Conservation (phyloP, 2,113 vertebrate species). For the Phalacrocorax aristotelis region DNA sequence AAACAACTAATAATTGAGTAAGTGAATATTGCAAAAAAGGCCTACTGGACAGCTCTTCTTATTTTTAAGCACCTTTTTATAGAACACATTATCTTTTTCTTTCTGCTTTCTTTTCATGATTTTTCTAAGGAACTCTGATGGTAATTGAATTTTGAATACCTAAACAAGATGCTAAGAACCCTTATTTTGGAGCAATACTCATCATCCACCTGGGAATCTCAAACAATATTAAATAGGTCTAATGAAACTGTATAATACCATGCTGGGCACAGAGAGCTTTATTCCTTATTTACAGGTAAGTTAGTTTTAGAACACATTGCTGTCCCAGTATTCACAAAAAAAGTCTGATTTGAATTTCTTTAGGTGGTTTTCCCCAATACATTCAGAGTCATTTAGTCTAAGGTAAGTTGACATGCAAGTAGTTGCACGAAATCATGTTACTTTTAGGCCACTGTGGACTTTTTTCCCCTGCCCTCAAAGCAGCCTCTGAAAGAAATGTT, state of each 20-base stretch:
- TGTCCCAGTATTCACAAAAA: not conserved
- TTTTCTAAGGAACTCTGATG: not conserved
- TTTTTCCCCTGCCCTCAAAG: too few species aligned
- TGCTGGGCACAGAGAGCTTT: not conserved
- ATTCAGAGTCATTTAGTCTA: not conserved
- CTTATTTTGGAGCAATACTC: not conserved
- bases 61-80: not conserved
- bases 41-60: not conserved
- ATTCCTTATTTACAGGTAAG: not conserved
- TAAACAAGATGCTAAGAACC: not conserved
- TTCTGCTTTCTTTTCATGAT: not conserved
- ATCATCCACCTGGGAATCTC: not conserved
- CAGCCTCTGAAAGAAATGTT: not conserved
- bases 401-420: not conserved
- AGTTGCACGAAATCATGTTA: not conserved
- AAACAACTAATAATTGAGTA: not conserved
- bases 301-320: not conserved
- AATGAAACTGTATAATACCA: not conserved
- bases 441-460: not conserved
- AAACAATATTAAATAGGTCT: not conserved
- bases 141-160: not conserved
- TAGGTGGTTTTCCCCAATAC: not conserved
- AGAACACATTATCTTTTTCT: not conserved
- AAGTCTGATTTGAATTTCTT: not conserved
- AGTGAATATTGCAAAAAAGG: not conserved